Percentiles rank a stretch among this genome's conserved stretches.
Conservation (phyloP, 2,113 vertebrate species). For the Delphinapterus leucas region DNA sequence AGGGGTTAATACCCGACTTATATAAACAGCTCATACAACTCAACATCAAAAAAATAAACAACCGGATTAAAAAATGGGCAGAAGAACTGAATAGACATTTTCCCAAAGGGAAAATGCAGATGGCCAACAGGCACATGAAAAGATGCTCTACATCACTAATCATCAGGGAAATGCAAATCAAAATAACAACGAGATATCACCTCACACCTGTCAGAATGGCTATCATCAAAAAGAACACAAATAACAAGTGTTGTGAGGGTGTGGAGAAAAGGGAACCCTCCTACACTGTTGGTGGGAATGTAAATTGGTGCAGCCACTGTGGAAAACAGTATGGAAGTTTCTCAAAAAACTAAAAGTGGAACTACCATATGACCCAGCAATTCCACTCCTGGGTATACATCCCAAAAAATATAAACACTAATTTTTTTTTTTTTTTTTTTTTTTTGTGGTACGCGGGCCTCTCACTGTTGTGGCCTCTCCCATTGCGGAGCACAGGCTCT, state of each 20-base stretch:
- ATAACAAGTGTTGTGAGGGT: background rate
- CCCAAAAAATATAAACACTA: background rate
- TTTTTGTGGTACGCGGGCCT: no score
- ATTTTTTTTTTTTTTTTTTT: no score
- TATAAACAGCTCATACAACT: background rate
- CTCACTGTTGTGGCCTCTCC: no score
- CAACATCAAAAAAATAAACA: background rate
- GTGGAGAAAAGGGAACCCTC: background rate
- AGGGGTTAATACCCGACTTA: background rate
- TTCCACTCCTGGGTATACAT: background rate
- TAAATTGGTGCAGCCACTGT: background rate
- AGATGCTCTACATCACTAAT: background rate
- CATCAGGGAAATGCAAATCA: background rate
- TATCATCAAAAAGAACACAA: background rate
- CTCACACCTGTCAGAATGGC: background rate
- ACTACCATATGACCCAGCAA: background rate
- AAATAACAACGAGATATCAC: background rate
- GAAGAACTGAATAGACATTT: background rate
- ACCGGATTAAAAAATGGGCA: background rate
- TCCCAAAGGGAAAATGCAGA: background rate
- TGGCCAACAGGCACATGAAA: background rate
- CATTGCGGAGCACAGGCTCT: no score
- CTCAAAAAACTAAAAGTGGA: background rate
- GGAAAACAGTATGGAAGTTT: background rate
- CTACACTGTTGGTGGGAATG: background rate